These are phyloP conservation scores for Amphipoea oculea DNA, from an alignment of 2,888 invertebrate species.

Conservation along the genomic window DNA sequence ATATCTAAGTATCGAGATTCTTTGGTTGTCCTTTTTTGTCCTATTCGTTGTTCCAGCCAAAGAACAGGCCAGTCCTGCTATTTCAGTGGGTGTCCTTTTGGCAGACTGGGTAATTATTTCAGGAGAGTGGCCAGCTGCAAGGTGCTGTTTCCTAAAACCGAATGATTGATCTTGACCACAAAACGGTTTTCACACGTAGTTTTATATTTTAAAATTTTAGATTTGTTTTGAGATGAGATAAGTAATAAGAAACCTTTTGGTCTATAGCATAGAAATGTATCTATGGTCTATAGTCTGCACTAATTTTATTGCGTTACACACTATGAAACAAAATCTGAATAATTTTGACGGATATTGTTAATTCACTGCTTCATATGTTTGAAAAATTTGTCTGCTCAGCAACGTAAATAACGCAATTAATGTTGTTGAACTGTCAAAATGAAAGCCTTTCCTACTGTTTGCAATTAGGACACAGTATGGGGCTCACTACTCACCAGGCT, in stretches of 20 bases:
- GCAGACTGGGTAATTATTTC: neutral
- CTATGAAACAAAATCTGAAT: too few species aligned
- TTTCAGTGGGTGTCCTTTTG: neutral
- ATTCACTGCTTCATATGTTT: too few species aligned
- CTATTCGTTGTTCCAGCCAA: neutral
- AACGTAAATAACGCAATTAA: too few species aligned
- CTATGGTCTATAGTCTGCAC: too few species aligned
- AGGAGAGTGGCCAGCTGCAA: neutral
- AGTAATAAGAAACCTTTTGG: neutral
- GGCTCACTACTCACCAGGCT: neutral
- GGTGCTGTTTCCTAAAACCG: neutral
- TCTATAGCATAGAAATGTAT: too few species aligned
- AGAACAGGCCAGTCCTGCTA: neutral
- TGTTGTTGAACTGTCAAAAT: too few species aligned
- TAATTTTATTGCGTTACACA: too few species aligned
- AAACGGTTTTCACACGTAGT: too few species aligned
- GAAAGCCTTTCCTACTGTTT: too few species aligned
- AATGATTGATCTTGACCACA: neutral
- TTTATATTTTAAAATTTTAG: neutral
- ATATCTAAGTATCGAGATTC: constrained; percentile 2
- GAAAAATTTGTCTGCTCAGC: too few species aligned
- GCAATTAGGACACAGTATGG: too few species aligned
- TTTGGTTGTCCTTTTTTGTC: neutral
- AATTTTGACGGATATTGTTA: too few species aligned
- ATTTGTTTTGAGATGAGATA: neutral